phyloP scores from a whole-genome alignment of 2,113 vertebrate species.

The Haemorhous mexicanus region DNA sequence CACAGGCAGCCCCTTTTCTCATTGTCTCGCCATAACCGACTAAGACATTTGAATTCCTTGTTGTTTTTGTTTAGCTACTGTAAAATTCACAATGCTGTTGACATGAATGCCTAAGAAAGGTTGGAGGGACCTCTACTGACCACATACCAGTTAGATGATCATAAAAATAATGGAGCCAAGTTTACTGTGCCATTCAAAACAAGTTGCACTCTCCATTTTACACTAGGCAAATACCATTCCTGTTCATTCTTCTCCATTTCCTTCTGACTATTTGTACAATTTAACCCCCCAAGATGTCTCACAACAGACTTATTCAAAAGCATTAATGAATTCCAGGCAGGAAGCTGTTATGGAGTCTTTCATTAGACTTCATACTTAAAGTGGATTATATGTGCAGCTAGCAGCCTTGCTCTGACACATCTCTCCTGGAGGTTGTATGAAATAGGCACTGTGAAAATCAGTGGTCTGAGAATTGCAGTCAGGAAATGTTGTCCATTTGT shows the following conservation, averaged over 20 bases:
- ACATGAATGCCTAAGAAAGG: constrained; percentile 70
- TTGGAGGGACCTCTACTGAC: background rate
- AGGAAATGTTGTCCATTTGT: background rate
- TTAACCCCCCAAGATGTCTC: background rate
- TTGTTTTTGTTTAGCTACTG: constrained; percentile 64
- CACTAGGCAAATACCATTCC: background rate
- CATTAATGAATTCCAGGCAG: constrained; percentile 8
- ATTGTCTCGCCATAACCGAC: constrained; percentile 70
- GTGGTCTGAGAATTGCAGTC: background rate
- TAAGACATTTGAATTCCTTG: constrained; percentile 71
- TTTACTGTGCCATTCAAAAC: background rate
- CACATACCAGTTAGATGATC: background rate
- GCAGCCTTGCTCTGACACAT: background rate
- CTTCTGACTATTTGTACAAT: background rate
- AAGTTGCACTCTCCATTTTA: background rate
- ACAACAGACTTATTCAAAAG: background rate
- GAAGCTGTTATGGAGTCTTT: background rate
- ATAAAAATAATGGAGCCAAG: constrained; percentile 6
- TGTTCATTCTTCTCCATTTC: background rate
- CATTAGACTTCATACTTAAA: background rate
- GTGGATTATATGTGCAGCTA: background rate
- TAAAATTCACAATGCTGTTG: constrained; percentile 68
- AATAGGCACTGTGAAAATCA: rapidly evolving
- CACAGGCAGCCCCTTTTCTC: constrained; percentile 31
- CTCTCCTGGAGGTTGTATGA: background rate